Evolutionary conservation across 2,888 invertebrate species (phyloP).

Genomic region (Synergus japonicus): DNA sequence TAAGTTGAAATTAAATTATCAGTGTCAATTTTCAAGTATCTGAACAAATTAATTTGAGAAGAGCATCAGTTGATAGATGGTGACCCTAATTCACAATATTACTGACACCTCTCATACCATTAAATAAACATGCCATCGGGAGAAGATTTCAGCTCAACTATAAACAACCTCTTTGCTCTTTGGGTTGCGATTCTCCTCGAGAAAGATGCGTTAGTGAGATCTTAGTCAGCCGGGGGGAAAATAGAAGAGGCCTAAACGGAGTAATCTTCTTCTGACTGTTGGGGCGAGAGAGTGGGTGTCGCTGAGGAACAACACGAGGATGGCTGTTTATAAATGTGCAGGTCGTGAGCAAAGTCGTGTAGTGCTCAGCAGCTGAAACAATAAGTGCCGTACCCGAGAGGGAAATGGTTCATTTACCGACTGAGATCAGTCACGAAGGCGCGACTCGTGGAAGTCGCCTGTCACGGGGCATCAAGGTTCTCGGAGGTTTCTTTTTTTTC

Average conservation of each 20-base stretch:
- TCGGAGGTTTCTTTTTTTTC: slow-evolving; percentile 29
- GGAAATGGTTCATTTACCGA: slow-evolving; percentile 24
- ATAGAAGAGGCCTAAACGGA: slow-evolving; percentile 23
- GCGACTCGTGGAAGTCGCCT: slow-evolving; percentile 44
- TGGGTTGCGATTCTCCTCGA: slow-evolving; percentile 5
- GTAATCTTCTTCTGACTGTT: slow-evolving; percentile 23
- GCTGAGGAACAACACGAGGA: slow-evolving; percentile 28
- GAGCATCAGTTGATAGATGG: neutral
- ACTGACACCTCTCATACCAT: slow-evolving; percentile 31
- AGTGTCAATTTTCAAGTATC: neutral
- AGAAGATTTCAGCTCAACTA: slow-evolving; percentile 26
- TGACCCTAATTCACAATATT: slow-evolving; percentile 34
- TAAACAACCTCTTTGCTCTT: slow-evolving; percentile 26
- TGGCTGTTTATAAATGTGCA: slow-evolving; percentile 38
- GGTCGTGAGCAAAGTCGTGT: slow-evolving; percentile 21
- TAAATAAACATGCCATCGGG: slow-evolving; percentile 9
- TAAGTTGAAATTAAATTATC: too few species aligned
- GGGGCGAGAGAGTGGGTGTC: slow-evolving; percentile 17
- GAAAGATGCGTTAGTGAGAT: slow-evolving; percentile 10
- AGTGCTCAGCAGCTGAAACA: slow-evolving; percentile 31
- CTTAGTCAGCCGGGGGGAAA: slow-evolving; percentile 30
- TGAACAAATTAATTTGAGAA: neutral
- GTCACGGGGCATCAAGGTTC: slow-evolving; percentile 44
- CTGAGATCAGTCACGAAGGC: slow-evolving; percentile 24
- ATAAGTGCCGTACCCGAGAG: slow-evolving; percentile 43